Evolutionary conservation across 2,888 invertebrate genomes (phyloP), one percentile per base, ranked within the genome.

Genomic region (Lottia gigantea): DNA sequence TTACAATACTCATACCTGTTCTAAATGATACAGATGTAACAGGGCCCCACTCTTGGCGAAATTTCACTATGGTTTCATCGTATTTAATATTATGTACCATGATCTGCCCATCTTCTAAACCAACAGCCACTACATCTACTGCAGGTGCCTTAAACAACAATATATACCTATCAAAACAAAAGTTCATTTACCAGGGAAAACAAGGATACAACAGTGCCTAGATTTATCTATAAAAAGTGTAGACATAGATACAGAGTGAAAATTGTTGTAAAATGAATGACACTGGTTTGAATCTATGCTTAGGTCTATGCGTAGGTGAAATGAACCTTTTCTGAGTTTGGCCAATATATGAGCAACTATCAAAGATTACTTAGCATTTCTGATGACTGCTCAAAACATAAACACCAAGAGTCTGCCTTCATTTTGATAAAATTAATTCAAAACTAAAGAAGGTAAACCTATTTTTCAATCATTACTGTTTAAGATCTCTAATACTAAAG

Each of bases 21-120:
- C 97, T 92, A 86, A 98, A 98, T 2, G 95, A 91, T 63, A 98
- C 91, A 15, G 92, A 91, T 6, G 94, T 94, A 0, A 97, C 94
- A 46, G 92, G 90, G 11, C 97, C 98, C 94, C 96, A 96, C 79
- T 97, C 97, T 89, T 98, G 98, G 7, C 91, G 90, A 86, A 97
- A 95, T 76, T 94, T 93, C 90, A 96, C 92, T 0, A 98, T 83
- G 0, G 92, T 92, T 84, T 94, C 92, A 86, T 98, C 95, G 83
- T 90, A 93, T 84, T 94, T 94, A 19, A 99, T 88, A 90, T 99
- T 97, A 76, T 97, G 94, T 26, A 99, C 87, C 63, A 94, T 90
- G 45, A 98, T 94, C 83, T 91, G 92, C 0, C 97, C 97, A 89
- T 92, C 92, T 0, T 90, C 91, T 73, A 97, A 90, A 6, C 96